phyloP scores from a whole-genome alignment of 2,797 vertebrate genomes.

The Myripristis murdjan region DNA sequence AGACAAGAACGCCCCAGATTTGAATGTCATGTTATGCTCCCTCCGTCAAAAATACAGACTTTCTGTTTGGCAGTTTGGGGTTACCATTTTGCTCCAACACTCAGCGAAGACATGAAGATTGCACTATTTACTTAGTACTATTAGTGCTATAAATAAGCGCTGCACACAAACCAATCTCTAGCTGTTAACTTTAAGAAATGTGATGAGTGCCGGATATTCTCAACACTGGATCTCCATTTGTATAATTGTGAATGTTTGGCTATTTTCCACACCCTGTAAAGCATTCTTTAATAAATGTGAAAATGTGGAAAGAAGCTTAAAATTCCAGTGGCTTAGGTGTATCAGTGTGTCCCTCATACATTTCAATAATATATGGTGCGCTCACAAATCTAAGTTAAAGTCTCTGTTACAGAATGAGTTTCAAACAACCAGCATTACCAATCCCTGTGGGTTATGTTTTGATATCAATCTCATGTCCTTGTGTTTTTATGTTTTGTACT shows the following conservation, averaged over 20 bases:
- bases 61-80: slow-evolving; percentile 65
- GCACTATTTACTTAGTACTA: slow-evolving; percentile 21
- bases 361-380: neutral
- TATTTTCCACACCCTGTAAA: neutral
- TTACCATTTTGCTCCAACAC: slow-evolving; percentile 51
- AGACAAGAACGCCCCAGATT: slow-evolving; percentile 78
- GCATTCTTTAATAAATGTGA: no score
- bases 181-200: neutral
- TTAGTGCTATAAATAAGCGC: neutral
- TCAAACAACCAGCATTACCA: neutral
- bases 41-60: slow-evolving; percentile 59
- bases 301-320: no score
- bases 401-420: neutral
- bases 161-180: slow-evolving; percentile 4
- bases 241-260: neutral
- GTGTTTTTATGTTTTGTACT: slow-evolving; percentile 17
- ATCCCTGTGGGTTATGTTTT: no score
- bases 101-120: slow-evolving; percentile 31
- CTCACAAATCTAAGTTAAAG: no score
- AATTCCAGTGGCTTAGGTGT: neutral
- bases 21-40: slow-evolving; percentile 77
- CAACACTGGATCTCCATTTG: neutral
- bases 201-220: neutral
- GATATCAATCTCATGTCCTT: neutral
- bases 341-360: neutral